Percentiles rank a stretch among this genome's conserved stretches.
These are phyloP conservation scores for Bombus picipes DNA, from an alignment of 1,140 invertebrate species.

Conservation along the genomic window DNA sequence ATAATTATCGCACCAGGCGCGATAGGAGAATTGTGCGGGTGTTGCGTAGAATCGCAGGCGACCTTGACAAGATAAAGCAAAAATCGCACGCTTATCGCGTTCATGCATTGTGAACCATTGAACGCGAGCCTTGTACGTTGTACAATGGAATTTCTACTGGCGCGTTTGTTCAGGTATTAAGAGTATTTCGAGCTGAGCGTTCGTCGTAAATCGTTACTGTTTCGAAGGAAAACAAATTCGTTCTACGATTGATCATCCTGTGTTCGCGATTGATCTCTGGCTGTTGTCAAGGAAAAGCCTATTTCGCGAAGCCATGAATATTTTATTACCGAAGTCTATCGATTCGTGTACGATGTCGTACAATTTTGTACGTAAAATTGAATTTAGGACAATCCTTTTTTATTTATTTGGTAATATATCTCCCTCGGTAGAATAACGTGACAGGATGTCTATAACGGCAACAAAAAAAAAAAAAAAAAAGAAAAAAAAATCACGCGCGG, in stretches of 20 bases:
- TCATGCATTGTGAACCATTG: constrained; percentile 1
- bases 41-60: not conserved
- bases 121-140: constrained; percentile 12
- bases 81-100: not conserved
- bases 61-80: constrained; percentile 5
- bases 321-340: not conserved
- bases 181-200: not conserved
- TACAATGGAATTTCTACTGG: constrained; percentile 53
- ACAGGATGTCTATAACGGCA: too few species aligned
- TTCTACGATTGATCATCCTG: not conserved
- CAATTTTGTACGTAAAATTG: too few species aligned
- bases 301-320: not conserved
- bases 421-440: too few species aligned
- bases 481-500: too few species aligned
- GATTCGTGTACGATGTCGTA: too few species aligned
- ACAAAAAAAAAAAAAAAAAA: too few species aligned
- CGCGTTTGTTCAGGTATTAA: constrained; percentile 3
- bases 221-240: constrained; percentile 15
- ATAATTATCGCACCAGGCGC: not conserved
- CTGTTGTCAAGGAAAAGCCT: not conserved
- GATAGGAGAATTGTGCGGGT: not conserved
- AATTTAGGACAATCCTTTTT: too few species aligned
- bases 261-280: not conserved
- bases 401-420: too few species aligned
- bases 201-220: not conserved